Base-by-base conservation (phyloP, 2,888 invertebrate species). In the Acleris sparsana region DNA sequence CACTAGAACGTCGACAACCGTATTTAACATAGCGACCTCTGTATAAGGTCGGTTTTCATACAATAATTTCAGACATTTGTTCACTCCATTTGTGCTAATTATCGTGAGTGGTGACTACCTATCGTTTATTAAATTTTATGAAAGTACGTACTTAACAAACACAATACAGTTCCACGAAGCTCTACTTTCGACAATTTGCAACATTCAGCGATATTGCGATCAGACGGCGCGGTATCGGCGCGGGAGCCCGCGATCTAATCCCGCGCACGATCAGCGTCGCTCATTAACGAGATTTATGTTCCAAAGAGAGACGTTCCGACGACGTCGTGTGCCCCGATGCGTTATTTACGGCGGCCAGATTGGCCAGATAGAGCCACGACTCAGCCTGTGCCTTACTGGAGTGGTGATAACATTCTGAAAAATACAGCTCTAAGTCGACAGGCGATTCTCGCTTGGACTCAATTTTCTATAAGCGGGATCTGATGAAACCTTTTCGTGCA, bases 271-370 rank as follows among this genome's bases (percentile, higher is more conserved):
- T 90, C 89, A 80, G 79, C 80, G 83, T 86, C 83, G 83, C 90
- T 92, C 92, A 92, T 92, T 92, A 91, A 89, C 84, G 81, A 88
- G 89, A 92, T 92, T 89, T 92, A 92, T 90, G 85, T 86, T 82
- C 83, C 80, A 82, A 84, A 86, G 84, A 79, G 80, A 85, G 87
- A 87, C 86, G 85, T 81, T 77, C 79, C 80, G 82, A 83, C 84
- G 85, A 84, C 85, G 83, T 79, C 84, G 85, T 82, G 84, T 79
- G 77, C 78, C 78, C 73, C 78, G 79, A 83, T 80, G 80, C 83
- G 84, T 88, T 88, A 88, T 90, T 90, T 89, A 88, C 87, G 84
- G 83, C 77, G 77, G 73, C 73, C 81, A 84, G 88, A 87, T 87
- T 82, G 78, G 74, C 76, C 78, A 83, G 88, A 88, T 88, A 70